Evolutionary conservation across 2,113 vertebrate species (phyloP), one percentile per base, ranked within the genome.

Genomic region (Epinephelus moara): DNA sequence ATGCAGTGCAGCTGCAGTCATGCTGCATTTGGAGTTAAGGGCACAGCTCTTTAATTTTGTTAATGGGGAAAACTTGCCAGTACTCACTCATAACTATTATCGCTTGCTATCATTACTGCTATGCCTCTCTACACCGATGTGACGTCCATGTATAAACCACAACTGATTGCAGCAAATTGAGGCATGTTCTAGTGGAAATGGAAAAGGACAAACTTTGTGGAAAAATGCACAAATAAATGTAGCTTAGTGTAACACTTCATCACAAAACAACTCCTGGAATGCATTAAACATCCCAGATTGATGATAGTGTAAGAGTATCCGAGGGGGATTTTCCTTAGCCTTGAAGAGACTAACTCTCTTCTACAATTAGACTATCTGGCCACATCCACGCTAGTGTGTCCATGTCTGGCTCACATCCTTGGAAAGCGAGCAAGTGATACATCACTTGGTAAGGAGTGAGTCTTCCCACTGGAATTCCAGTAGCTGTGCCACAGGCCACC

Each of bases 381-480:
- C 88, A 72, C 83, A 77, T 84, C 71, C 78, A 67, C 12, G 14
- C 40, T 56, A 30, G 70, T 45, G 61, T 81, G 75, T 75, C 17
- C 30, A 72, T 78, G 85, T 90, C 88, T 94, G 90, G 86, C 81
- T 73, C 33, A 53, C 71, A 81, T 90, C 75, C 19, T 80, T 55
- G 71, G 86, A 79, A 75, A 86, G 64, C 71, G 57, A 87, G 72
- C 73, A 75, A 92, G 76, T 56, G 74, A 91, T 88, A 81, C 88
- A 75, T 90, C 73, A 78, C 45, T 70, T 11, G 25, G 45, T 72
- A 13, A 63, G 33, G 62, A 87, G 85, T 66, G 80, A 91, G 67
- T 88, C 80, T 73, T 91, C 81, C 85, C 75, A 52, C 81, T 90
- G 72, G 87, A 90, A 94, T 91, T 89, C 68, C 78, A 76, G 83